These are phyloP conservation scores for Volucella bombylans DNA, from an alignment of 2,888 invertebrate genomes.

Conservation along the genomic window DNA sequence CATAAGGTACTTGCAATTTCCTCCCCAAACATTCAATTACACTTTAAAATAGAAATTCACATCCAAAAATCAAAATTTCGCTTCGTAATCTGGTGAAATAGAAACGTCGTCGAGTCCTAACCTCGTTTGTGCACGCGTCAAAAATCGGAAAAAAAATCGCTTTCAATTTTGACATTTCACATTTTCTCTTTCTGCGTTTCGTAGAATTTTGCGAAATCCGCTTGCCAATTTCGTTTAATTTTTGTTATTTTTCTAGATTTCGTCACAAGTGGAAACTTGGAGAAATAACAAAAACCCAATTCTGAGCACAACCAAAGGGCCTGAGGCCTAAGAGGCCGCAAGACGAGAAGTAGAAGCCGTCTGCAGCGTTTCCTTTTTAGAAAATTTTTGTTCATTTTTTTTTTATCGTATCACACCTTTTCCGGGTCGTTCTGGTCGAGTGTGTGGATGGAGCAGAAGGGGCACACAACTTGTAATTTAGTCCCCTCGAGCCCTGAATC, in stretches of 20 bases:
- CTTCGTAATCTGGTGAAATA: slow-evolving; percentile 29
- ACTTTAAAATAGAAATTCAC: background rate
- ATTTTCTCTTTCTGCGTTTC: slow-evolving; percentile 26
- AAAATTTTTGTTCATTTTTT: slow-evolving; percentile 39
- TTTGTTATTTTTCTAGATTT: slow-evolving; percentile 61
- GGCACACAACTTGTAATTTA: slow-evolving; percentile 6
- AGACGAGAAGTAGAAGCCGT: slow-evolving; percentile 15
- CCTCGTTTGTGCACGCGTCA: slow-evolving; percentile 69
- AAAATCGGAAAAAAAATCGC: slow-evolving; percentile 31
- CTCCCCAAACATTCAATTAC: background rate
- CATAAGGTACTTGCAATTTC: slow-evolving; percentile 55
- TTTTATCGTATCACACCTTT: slow-evolving; percentile 1
- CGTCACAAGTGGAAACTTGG: slow-evolving; percentile 75
- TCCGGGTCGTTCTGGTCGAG: slow-evolving; percentile 9
- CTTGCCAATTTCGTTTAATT: background rate
- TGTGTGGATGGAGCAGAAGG: slow-evolving; percentile 36
- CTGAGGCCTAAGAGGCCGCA: slow-evolving; percentile 63
- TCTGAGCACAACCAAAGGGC: slow-evolving; percentile 75
- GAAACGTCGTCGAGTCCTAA: slow-evolving; percentile 35
- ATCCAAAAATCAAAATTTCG: background rate
- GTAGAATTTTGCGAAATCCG: slow-evolving; percentile 15
- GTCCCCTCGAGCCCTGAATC: slow-evolving; percentile 29
- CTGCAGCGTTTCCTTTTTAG: slow-evolving; percentile 6
- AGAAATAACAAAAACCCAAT: slow-evolving; percentile 71
- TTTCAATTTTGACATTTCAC: slow-evolving; percentile 33